These are phyloP conservation scores for Boloria selene DNA, from an alignment of 2,888 invertebrate genomes.

Conservation along the genomic window DNA sequence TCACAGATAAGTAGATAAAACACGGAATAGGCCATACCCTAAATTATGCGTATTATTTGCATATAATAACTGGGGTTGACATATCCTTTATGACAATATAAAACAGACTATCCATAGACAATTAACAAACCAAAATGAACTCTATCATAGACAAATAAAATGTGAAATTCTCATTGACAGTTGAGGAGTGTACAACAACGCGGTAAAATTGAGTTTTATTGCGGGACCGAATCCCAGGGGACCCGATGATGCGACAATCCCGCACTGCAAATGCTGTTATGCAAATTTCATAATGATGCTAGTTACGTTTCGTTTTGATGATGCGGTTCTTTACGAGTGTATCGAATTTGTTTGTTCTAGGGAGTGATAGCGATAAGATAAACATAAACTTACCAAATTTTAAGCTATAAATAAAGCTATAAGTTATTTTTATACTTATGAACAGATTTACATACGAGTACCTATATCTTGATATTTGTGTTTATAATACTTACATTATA, in stretches of 20 bases:
- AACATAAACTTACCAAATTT: not conserved
- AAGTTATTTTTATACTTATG: not conserved
- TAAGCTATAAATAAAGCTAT: too few relatives aligned
- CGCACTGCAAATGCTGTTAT: constrained; percentile 69
- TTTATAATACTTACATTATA: not conserved
- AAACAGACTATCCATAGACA: constrained; percentile 17
- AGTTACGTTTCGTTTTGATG: constrained; percentile 56
- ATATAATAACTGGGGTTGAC: constrained; percentile 78
- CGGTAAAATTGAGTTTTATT: constrained; percentile 41
- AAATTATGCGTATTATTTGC: constrained; percentile 81
- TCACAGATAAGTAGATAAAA: constrained; percentile 82
- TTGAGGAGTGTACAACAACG: constrained; percentile 29
- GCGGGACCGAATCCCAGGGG: constrained; percentile 51
- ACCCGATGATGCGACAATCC: constrained; percentile 63
- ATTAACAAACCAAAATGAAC: constrained; percentile 34
- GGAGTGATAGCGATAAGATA: constrained; percentile 26
- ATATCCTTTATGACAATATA: constrained; percentile 43
- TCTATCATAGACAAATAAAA: constrained; percentile 19
- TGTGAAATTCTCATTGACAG: not conserved
- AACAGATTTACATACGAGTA: not conserved
- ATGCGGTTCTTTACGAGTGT: constrained; percentile 47
- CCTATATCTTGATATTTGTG: not conserved
- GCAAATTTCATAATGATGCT: constrained; percentile 71
- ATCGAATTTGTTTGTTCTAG: constrained; percentile 37
- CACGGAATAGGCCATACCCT: constrained; percentile 71